Conservation (phyloP, 2,797 vertebrate genomes). For the Hephaestus fuliginosus region DNA sequence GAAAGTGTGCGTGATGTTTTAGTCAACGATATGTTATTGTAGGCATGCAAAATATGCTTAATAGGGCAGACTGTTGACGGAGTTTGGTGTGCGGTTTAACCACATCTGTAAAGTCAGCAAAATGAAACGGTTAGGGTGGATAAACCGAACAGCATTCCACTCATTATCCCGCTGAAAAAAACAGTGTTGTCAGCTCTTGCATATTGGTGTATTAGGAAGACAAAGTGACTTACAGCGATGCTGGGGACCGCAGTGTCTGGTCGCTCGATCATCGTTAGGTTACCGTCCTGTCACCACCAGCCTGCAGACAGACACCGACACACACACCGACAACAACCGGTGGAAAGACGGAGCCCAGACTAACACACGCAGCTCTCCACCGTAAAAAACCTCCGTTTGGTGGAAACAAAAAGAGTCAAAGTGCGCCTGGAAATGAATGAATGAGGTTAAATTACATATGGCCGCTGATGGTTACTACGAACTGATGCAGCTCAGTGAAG, state of each 20-base stretch:
- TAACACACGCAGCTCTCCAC: neutral
- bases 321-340: conserved; percentile 53
- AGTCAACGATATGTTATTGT: neutral
- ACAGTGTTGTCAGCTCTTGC: accelerated
- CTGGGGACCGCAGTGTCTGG: conserved; percentile 85
- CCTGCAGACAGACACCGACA: conserved; percentile 65
- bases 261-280: conserved; percentile 85
- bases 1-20: neutral
- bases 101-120: neutral
- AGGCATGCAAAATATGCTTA: neutral
- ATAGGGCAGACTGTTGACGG: neutral
- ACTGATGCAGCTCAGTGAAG: conserved; percentile 36
- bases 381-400: accelerated
- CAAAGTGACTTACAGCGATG: conserved; percentile 85
- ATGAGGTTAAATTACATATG: conserved; percentile 66
- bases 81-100: neutral
- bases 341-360: conserved; percentile 19
- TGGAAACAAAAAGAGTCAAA: neutral
- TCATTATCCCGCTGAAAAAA: neutral
- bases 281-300: conserved; percentile 75
- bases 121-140: neutral
- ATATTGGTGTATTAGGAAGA: neutral
- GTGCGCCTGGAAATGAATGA: conserved; percentile 56
- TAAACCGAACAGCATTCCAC: accelerated
- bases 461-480: conserved; percentile 48